These are phyloP conservation scores for Daubentonia madagascariensis DNA, from an alignment of 2,113 vertebrate species.

Conservation along the genomic window DNA sequence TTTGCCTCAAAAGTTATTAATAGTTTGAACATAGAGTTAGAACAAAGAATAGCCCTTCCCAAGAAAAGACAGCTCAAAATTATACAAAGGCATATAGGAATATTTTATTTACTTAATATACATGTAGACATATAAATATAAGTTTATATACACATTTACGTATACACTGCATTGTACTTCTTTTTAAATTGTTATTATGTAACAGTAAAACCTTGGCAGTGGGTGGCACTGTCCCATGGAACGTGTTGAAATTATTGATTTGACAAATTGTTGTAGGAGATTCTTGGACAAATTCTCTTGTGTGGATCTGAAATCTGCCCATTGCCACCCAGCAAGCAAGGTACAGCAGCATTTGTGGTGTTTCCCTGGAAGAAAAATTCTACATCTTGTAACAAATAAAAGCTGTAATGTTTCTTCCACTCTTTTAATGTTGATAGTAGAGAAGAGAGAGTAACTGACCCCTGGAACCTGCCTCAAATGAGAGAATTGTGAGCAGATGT, in stretches of 20 bases:
- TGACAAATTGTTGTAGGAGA: background rate
- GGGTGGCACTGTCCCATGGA: background rate
- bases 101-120: background rate
- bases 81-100: background rate
- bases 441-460: background rate
- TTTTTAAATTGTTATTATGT: background rate
- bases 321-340: background rate
- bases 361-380: background rate
- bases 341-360: background rate
- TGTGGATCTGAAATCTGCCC: background rate
- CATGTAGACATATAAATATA: background rate
- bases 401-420: background rate
- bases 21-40: background rate
- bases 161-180: background rate
- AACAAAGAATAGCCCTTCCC: background rate
- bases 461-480: background rate
- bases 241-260: background rate
- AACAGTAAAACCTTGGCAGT: background rate
- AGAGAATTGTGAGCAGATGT: background rate
- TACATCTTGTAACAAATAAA: background rate
- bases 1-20: background rate
- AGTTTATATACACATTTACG: background rate
- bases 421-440: background rate
- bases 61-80: background rate
- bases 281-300: background rate